These are phyloP conservation scores for Taenioides sp. DNA, from an alignment of 2,797 vertebrate species.

Conservation along the genomic window DNA sequence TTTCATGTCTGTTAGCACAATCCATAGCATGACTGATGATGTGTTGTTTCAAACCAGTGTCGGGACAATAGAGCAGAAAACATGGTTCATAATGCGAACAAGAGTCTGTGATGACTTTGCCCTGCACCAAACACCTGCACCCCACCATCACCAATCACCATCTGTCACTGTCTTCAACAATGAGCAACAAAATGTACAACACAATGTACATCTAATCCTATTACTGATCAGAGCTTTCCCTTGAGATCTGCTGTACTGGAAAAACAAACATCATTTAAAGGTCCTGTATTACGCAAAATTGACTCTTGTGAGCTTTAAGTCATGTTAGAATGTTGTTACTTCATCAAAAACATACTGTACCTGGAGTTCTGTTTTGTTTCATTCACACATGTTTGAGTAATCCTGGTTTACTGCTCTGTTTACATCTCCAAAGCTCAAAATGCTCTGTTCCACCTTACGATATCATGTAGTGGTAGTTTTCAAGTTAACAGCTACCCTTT, in stretches of 20 bases:
- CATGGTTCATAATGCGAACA: background rate
- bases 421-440: too few relatives aligned
- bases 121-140: background rate
- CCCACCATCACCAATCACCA: background rate
- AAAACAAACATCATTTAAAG: background rate
- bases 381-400: too few relatives aligned
- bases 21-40: background rate
- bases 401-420: too few relatives aligned
- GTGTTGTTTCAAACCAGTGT: background rate
- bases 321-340: too few relatives aligned
- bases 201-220: background rate
- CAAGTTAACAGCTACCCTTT: too few relatives aligned
- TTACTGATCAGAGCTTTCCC: background rate
- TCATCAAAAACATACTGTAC: too few relatives aligned
- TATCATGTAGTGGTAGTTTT: too few relatives aligned
- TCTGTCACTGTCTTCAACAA: background rate
- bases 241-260: background rate
- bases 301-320: too few relatives aligned
- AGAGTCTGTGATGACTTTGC: background rate
- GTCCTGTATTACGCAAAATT: too few relatives aligned
- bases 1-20: background rate
- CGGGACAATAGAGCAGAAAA: background rate
- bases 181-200: background rate
- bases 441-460: too few relatives aligned
- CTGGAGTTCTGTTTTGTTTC: too few relatives aligned